A percentile compares a stretch with the other conserved stretches of the same genome.
These are phyloP conservation scores for Coenonympha arcania DNA, from an alignment of 2,888 invertebrate genomes.

Conservation along the genomic window DNA sequence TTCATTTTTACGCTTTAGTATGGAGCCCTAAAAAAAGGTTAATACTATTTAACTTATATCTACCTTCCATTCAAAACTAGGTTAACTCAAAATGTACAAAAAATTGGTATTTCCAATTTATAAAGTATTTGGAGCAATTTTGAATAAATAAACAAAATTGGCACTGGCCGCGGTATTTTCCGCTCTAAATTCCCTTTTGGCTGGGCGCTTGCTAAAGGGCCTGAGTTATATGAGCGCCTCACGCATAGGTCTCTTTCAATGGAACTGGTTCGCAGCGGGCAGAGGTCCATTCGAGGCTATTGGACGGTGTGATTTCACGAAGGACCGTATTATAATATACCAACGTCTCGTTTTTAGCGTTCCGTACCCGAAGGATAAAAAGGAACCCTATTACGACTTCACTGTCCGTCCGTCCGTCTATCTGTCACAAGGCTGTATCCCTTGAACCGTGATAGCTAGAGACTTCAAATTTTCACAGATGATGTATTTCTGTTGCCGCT, in stretches of 20 bases:
- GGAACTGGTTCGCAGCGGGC: constrained; percentile 12
- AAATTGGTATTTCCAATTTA: background rate
- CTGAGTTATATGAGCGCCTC: constrained; percentile 21
- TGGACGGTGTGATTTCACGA: background rate
- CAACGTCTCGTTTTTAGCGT: no score
- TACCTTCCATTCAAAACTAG: background rate
- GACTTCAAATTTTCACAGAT: no score
- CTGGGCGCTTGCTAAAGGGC: constrained; percentile 4
- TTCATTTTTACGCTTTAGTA: no score
- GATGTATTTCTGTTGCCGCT: no score
- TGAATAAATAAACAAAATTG: constrained; percentile 7
- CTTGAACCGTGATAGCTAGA: no score
- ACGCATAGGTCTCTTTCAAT: constrained; percentile 26
- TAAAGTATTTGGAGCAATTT: background rate
- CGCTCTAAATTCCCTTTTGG: constrained; percentile 3
- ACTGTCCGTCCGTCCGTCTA: no score
- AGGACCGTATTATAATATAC: no score
- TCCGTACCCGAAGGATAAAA: no score
- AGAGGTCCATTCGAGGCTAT: background rate
- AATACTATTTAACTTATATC: background rate
- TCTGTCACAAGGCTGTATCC: no score
- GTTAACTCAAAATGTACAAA: background rate
- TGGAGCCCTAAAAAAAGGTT: no score
- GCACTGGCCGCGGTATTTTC: background rate
- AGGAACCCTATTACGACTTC: no score